phyloP scores from a whole-genome alignment of 1,140 invertebrate genomes.

The Megalonaias nervosa region DNA sequence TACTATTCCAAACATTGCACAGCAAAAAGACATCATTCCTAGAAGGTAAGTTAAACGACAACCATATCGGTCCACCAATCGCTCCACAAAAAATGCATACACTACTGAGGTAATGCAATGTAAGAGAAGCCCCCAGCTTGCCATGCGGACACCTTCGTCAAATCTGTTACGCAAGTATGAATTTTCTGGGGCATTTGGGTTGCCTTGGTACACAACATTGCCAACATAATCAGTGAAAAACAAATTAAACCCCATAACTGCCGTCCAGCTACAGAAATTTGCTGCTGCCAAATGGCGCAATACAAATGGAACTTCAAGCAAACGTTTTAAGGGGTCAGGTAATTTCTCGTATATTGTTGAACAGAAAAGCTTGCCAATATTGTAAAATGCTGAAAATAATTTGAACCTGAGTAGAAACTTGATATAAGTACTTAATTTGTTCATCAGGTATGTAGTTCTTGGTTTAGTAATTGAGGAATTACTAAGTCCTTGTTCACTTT shows the following conservation, averaged over 20 bases:
- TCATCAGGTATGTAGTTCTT: slow-evolving; percentile 2
- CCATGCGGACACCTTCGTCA: slow-evolving; percentile 74
- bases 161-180: slow-evolving; percentile 65
- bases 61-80: slow-evolving; percentile 66
- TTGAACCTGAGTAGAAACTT: slow-evolving; percentile 12
- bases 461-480: background rate
- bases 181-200: slow-evolving; percentile 69
- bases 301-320: slow-evolving; percentile 67
- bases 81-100: slow-evolving; percentile 72
- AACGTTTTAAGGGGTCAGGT: slow-evolving; percentile 52
- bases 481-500: slow-evolving; percentile 6
- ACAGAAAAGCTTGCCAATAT: slow-evolving; percentile 24
- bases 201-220: slow-evolving; percentile 72
- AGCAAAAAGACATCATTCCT: slow-evolving; percentile 70
- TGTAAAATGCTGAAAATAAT: slow-evolving; percentile 19
- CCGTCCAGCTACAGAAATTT: slow-evolving; percentile 71
- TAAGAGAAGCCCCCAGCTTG: slow-evolving; percentile 73
- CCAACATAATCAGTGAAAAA: slow-evolving; percentile 75
- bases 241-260: slow-evolving; percentile 73
- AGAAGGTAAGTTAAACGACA: slow-evolving; percentile 66
- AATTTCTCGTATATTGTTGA: slow-evolving; percentile 46
- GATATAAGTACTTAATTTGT: background rate
- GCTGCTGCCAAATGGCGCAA: slow-evolving; percentile 66
- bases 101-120: slow-evolving; percentile 72
- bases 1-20: slow-evolving; percentile 71